phyloP scores from a whole-genome alignment of 35 echinoderm and acorn worm species.

The Apostichopus parvimensis region DNA sequence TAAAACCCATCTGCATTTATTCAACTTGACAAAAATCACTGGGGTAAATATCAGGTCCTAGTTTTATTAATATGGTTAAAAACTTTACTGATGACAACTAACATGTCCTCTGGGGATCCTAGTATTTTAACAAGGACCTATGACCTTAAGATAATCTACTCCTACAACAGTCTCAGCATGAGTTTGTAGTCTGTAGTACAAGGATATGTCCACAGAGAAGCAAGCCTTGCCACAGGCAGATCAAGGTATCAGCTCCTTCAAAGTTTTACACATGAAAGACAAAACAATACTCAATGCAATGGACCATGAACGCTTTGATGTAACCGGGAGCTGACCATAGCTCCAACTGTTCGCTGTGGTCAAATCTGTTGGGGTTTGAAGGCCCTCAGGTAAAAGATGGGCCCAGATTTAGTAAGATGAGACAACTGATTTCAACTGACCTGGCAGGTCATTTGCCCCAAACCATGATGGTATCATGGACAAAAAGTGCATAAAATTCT shows the following conservation, averaged over 20 bases:
- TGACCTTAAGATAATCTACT: conserved; percentile 20
- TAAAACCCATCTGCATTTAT: conserved; percentile 35
- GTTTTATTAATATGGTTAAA: conserved; percentile 21
- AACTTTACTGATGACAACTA: conserved; percentile 32
- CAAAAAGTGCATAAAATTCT: not conserved
- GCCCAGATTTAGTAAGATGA: not conserved
- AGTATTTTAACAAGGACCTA: conserved; percentile 50
- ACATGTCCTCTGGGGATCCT: conserved; percentile 17
- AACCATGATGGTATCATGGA: conserved; percentile 8
- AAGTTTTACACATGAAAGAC: not conserved
- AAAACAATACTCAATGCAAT: conserved; percentile 4
- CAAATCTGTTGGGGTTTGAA: not conserved
- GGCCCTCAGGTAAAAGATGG: not conserved
- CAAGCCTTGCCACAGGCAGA: conserved; percentile 3
- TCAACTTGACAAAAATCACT: conserved; percentile 31
- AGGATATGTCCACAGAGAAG: not conserved
- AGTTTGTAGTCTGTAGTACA: not conserved
- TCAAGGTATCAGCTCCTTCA: not conserved
- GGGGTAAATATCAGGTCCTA: conserved; percentile 40
- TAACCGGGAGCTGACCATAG: conserved; percentile 25
- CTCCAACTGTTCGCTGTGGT: not conserved
- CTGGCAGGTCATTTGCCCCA: not conserved
- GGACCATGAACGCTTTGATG: conserved; percentile 41
- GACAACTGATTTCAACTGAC: too few relatives aligned
- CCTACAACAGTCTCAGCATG: conserved; percentile 30